Evolutionary conservation across 1,140 invertebrate species (phyloP).

Genomic region (Drosophila nigrodunni): DNA sequence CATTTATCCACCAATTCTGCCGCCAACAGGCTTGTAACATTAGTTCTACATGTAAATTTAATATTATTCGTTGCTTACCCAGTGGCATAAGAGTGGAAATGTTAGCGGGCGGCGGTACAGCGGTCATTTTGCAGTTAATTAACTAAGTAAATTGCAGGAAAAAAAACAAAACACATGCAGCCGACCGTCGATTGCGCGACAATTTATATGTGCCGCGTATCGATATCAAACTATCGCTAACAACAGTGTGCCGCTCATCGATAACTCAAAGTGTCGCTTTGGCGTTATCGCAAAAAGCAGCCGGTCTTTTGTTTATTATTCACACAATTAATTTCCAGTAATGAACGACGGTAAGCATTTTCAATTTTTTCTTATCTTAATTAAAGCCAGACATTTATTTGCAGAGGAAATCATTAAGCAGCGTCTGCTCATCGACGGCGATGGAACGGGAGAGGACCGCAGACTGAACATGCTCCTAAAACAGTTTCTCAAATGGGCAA

Average conservation of each 20-base stretch:
- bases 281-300: conserved; percentile 1
- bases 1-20: conserved; percentile 99
- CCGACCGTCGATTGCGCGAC: not conserved
- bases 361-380: not conserved
- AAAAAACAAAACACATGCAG: conserved; percentile 33
- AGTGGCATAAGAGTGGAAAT: conserved; percentile 90
- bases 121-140: conserved; percentile 61
- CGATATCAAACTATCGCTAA: conserved; percentile 7
- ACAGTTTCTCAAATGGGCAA: conserved; percentile 95
- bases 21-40: conserved; percentile 6
- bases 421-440: conserved; percentile 96
- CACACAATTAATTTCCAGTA: not conserved
- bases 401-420: conserved; percentile 96
- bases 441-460: conserved; percentile 97
- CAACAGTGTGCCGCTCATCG: not conserved
- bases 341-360: conserved; percentile 72
- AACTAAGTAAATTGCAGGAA: conserved; percentile 7
- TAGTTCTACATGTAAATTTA: not conserved
- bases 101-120: conserved; percentile 86
- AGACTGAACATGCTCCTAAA: conserved; percentile 94
- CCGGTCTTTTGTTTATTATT: conserved; percentile 38
- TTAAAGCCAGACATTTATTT: not conserved
- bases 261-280: not conserved
- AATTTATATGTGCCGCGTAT: not conserved
- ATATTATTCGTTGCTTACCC: conserved; percentile 84